Evolutionary conservation across 1,140 invertebrate species (phyloP), one percentile per base, ranked within the genome.

Genomic region (Chymomyza costata): DNA sequence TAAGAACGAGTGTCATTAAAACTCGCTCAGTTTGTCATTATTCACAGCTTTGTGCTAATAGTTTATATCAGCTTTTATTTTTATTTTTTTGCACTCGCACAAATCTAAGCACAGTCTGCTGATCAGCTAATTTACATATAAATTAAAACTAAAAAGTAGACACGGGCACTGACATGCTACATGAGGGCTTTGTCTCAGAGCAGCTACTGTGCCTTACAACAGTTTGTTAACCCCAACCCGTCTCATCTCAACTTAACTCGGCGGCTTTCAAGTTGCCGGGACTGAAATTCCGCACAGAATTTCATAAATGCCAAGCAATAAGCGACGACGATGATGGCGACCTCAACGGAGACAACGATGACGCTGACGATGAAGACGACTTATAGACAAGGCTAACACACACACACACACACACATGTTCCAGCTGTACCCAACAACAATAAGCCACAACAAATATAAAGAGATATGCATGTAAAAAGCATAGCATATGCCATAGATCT

Each of bases 1-100:
- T n/a, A n/a, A n/a, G n/a, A n/a, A n/a, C n/a, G n/a, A n/a, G n/a
- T 64, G 73, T 78, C 73, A 78, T 78, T 44, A 78, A 78, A 78
- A 59, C 53, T 60, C 66, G 63, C 66, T 76, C 70, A 78, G 50
- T 37, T 38, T 63, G 53, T 63, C 71, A 76, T 76, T 66, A 76
- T 78, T 70, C 62, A 59, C 58, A 70, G 71, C 52, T 76, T 76
- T 76, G 62, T 66, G 51, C 51, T 78, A 65, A 63, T 64, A 70
- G 66, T 70, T 65, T n/a, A n/a, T n/a, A n/a, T n/a, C n/a, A n/a
- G n/a, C n/a, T n/a, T n/a, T n/a, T n/a, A n/a, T n/a, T n/a, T 50
- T 35, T 10, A 2, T 11, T 21, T 40, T n/a, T n/a, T n/a, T n/a
- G n/a, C n/a, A 37, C 15, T 1, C 8, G 13, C 6, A 15, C 32